Percentiles rank a stretch among this genome's conserved stretches.
phyloP scores from a whole-genome alignment of 2,113 vertebrate genomes.

The Mus pahari region DNA sequence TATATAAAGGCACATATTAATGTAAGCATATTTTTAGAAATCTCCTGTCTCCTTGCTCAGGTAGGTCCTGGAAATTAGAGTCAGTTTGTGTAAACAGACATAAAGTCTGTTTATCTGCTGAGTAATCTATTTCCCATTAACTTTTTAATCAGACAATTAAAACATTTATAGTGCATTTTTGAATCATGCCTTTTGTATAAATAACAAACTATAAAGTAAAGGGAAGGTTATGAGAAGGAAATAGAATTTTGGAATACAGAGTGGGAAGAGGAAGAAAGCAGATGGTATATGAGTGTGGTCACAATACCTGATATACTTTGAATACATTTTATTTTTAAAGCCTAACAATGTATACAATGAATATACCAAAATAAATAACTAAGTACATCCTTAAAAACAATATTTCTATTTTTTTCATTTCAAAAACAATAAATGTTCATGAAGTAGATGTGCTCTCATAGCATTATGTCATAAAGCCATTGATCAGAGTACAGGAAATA shows the following conservation, averaged over 20 bases:
- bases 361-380: not conserved
- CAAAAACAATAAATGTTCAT: not conserved
- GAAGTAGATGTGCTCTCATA: not conserved
- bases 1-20: not conserved
- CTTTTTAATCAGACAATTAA: not conserved
- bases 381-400: not conserved
- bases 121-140: not conserved
- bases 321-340: not conserved
- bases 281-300: not conserved
- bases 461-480: constrained; percentile 20
- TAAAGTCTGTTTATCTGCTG: not conserved
- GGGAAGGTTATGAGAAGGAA: not conserved
- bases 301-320: not conserved
- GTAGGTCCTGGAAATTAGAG: not conserved
- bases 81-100: not conserved
- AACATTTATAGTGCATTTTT: not conserved
- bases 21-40: not conserved
- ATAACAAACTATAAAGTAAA: not conserved
- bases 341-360: not conserved
- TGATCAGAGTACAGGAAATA: constrained; percentile 25
- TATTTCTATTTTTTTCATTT: constrained; percentile 8
- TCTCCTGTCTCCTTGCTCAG: too few species aligned
- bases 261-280: not conserved
- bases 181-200: not conserved
- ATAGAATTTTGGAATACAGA: not conserved